These are phyloP conservation scores for Acromyrmex heyeri DNA, from an alignment of 1,140 invertebrate genomes.

Conservation along the genomic window DNA sequence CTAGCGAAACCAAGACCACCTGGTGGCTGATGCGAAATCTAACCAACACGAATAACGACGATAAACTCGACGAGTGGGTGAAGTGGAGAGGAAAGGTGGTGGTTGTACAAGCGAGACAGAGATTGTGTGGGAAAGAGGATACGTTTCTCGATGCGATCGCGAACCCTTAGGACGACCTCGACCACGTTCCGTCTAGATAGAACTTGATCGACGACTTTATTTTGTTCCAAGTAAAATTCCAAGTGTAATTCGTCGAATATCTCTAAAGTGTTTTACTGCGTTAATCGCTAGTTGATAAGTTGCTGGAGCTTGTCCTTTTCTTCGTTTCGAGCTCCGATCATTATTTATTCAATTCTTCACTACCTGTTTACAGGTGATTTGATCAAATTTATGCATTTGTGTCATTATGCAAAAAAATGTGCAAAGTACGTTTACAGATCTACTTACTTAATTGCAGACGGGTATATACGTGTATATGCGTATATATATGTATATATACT, in stretches of 20 bases:
- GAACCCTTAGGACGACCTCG: neutral
- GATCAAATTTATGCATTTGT: neutral
- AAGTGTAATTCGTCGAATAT: neutral
- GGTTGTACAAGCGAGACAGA: too few relatives aligned
- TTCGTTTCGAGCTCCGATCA: neutral
- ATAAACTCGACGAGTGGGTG: conserved; percentile 5
- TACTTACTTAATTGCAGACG: neutral
- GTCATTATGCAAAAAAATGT: neutral
- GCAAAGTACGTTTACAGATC: neutral
- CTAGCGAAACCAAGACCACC: conserved; percentile 30
- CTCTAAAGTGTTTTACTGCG: neutral
- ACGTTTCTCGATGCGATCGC: neutral
- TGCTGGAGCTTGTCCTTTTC: neutral
- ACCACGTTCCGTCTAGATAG: too few relatives aligned
- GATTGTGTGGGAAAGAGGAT: neutral
- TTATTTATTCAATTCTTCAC: neutral
- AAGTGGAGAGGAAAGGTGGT: neutral
- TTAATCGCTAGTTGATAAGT: neutral
- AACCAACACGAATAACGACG: conserved; percentile 15
- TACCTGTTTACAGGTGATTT: neutral
- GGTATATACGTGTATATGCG: neutral
- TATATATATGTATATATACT: neutral
- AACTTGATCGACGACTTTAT: neutral
- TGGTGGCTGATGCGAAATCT: conserved; percentile 20
- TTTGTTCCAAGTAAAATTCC: neutral